These are phyloP conservation scores for Tangara arthus DNA, from an alignment of 2,797 vertebrate species.

Conservation along the genomic window DNA sequence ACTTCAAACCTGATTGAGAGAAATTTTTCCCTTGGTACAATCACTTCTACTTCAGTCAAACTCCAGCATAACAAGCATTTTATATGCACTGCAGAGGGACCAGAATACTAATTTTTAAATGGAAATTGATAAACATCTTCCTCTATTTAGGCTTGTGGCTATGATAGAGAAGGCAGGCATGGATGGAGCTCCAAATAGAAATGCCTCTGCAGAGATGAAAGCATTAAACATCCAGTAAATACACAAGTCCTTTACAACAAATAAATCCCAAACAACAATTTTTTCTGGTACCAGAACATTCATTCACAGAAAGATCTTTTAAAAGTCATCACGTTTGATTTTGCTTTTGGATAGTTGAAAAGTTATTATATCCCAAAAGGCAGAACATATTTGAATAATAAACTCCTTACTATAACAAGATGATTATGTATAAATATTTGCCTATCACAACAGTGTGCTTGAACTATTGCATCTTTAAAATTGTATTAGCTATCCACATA, in stretches of 20 bases:
- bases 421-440: constrained; percentile 15
- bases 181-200: constrained; percentile 1
- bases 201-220: not conserved
- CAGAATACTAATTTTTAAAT: constrained; percentile 52
- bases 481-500: not conserved
- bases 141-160: constrained; percentile 14
- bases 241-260: not conserved
- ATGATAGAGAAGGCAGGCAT: not conserved
- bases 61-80: constrained; percentile 16
- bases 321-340: not conserved
- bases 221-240: not conserved
- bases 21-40: constrained; percentile 40
- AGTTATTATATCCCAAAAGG: not conserved
- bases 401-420: not conserved
- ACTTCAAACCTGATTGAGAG: constrained; percentile 50
- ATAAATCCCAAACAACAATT: not conserved
- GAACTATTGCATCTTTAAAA: constrained; percentile 15
- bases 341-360: not conserved
- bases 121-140: constrained; percentile 40
- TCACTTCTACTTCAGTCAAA: constrained; percentile 34
- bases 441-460: not conserved
- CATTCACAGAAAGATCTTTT: not conserved
- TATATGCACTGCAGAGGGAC: constrained; percentile 16
- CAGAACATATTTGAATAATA: constrained; percentile 5
- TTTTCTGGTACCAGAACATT: not conserved